Percentiles rank a stretch among this genome's conserved stretches.
Evolutionary conservation across 1,140 invertebrate species (phyloP).

Genomic region (Drosophila nikananu): DNA sequence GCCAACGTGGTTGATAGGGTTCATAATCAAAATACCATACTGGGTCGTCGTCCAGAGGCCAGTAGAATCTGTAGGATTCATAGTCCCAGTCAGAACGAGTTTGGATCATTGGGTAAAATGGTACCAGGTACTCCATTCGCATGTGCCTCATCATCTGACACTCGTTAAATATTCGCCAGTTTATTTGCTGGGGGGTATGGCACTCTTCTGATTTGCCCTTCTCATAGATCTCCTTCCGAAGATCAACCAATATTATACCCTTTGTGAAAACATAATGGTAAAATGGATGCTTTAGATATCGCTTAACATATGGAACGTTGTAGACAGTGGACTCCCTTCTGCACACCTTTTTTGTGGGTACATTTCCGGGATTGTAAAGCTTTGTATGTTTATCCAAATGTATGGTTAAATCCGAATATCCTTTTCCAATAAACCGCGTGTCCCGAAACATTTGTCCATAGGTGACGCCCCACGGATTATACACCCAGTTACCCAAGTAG

Average conservation of each 20-base stretch:
- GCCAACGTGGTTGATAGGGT: too few species aligned
- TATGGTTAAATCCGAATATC: too few species aligned
- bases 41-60: too few species aligned
- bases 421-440: neutral
- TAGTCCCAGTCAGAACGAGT: neutral
- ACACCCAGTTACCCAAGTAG: slow-evolving; percentile 3
- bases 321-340: neutral
- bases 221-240: neutral
- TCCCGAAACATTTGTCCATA: neutral
- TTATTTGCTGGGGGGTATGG: neutral
- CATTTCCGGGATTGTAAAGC: too few species aligned
- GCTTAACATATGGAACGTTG: neutral
- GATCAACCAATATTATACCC: neutral
- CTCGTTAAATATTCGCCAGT: neutral
- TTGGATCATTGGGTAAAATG: neutral
- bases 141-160: neutral
- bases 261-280: neutral
- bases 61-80: neutral
- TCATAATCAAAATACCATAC: too few species aligned
- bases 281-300: neutral
- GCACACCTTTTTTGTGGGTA: too few species aligned
- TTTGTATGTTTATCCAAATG: too few species aligned
- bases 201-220: neutral
- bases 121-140: neutral
- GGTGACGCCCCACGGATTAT: slow-evolving; percentile 1